phyloP scores from a whole-genome alignment of 2,888 invertebrate species.

The Colletes collaris region DNA sequence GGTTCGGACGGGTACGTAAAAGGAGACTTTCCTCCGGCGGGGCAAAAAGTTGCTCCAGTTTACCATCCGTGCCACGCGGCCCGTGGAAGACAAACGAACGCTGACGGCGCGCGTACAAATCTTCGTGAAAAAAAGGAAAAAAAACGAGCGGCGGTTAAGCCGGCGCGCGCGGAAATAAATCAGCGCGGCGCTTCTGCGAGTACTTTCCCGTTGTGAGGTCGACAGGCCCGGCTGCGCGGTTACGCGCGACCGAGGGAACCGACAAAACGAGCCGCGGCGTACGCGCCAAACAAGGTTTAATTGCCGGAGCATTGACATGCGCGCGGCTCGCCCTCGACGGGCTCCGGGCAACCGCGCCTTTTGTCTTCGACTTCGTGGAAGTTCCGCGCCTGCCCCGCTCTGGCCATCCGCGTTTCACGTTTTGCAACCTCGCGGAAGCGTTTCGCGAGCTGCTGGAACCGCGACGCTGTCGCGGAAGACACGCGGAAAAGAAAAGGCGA shows the following conservation, averaged over 20 bases:
- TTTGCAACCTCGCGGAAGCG: conserved; percentile 51
- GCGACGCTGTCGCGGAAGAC: neutral
- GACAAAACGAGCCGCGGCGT: conserved; percentile 65
- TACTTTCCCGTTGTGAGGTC: conserved; percentile 64
- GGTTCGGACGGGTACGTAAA: conserved; percentile 54
- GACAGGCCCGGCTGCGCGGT: conserved; percentile 39
- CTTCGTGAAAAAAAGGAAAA: conserved; percentile 49
- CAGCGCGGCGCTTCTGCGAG: conserved; percentile 74
- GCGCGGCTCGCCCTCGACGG: conserved; percentile 48
- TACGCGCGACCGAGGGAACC: conserved; percentile 35
- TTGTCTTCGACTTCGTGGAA: conserved; percentile 70
- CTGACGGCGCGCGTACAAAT: conserved; percentile 44
- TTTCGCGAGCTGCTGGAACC: neutral
- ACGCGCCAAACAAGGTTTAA: conserved; percentile 78
- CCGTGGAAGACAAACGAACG: conserved; percentile 26
- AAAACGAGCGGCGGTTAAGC: conserved; percentile 52
- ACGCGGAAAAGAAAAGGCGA: conserved; percentile 17
- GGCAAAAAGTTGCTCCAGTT: conserved; percentile 67
- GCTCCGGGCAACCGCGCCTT: conserved; percentile 65
- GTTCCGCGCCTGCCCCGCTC: conserved; percentile 39
- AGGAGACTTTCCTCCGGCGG: conserved; percentile 54
- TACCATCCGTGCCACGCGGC: conserved; percentile 22
- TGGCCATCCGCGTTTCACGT: conserved; percentile 22
- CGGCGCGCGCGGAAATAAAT: conserved; percentile 74
- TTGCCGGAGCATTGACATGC: conserved; percentile 77